A percentile compares a stretch with the other conserved stretches of the same genome.
These are phyloP conservation scores for Zoroaster sp. DNA, from an alignment of 53 echinoderm and acorn worm genomes.

Conservation along the genomic window DNA sequence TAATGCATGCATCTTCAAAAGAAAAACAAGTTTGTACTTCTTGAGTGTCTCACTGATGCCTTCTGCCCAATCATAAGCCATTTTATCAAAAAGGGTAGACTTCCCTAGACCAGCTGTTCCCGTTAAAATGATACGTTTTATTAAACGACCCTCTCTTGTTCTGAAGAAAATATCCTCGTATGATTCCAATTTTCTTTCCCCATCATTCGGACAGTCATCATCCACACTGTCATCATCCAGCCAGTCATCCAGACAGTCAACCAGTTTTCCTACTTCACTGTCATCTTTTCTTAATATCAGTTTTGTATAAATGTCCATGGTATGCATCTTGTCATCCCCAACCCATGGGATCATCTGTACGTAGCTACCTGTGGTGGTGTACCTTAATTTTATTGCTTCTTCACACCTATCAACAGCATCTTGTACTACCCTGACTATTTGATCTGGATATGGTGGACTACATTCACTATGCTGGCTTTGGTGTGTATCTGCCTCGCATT, in stretches of 20 bases:
- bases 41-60: neutral
- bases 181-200: neutral
- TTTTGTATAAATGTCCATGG: neutral
- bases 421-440: too few species aligned
- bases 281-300: neutral
- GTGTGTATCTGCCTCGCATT: too few species aligned
- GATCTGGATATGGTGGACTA: neutral
- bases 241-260: too few species aligned
- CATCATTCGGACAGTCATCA: too few species aligned
- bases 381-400: neutral
- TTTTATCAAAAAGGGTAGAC: conserved; percentile 10
- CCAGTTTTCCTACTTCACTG: too few species aligned
- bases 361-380: neutral
- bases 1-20: neutral
- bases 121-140: neutral
- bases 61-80: conserved; percentile 43
- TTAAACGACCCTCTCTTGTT: neutral
- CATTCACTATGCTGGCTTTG: too few species aligned
- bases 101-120: conserved; percentile 11
- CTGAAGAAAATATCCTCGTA: neutral
- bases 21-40: neutral
- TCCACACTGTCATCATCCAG: neutral
- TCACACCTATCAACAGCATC: neutral
- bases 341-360: neutral
- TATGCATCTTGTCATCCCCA: neutral